Evolutionary conservation across 2,888 invertebrate genomes (phyloP).

Genomic region (Eucriotettix oculatus): DNA sequence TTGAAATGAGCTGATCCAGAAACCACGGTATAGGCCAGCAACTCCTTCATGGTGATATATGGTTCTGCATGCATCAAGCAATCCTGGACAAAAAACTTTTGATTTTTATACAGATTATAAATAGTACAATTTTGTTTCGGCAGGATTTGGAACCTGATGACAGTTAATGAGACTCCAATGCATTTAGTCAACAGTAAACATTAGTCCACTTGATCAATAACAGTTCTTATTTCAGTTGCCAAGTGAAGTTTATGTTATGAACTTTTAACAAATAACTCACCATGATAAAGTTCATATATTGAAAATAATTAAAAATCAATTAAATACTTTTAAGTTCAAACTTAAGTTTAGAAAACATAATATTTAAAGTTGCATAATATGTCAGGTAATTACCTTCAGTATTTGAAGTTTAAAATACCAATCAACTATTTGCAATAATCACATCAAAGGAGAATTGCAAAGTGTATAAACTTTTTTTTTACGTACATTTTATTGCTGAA

Average conservation of each 20-base stretch:
- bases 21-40: slow-evolving; percentile 79
- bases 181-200: neutral
- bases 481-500: too few species aligned
- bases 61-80: slow-evolving; percentile 77
- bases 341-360: too few species aligned
- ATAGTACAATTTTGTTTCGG: neutral
- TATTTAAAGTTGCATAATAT: too few species aligned
- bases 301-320: too few species aligned
- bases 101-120: neutral
- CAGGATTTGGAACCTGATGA: neutral
- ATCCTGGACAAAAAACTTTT: slow-evolving; percentile 30
- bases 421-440: too few species aligned
- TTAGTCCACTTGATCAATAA: neutral
- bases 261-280: too few species aligned
- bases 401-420: too few species aligned
- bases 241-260: neutral
- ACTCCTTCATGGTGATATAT: slow-evolving; percentile 73
- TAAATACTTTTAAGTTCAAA: too few species aligned
- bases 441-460: too few species aligned
- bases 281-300: too few species aligned
- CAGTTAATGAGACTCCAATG: neutral
- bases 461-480: too few species aligned
- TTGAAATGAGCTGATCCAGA: slow-evolving; percentile 80
- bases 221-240: neutral
- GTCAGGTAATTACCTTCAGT: too few species aligned